phyloP scores from a whole-genome alignment of 2,888 invertebrate genomes.

The Bibio marci region DNA sequence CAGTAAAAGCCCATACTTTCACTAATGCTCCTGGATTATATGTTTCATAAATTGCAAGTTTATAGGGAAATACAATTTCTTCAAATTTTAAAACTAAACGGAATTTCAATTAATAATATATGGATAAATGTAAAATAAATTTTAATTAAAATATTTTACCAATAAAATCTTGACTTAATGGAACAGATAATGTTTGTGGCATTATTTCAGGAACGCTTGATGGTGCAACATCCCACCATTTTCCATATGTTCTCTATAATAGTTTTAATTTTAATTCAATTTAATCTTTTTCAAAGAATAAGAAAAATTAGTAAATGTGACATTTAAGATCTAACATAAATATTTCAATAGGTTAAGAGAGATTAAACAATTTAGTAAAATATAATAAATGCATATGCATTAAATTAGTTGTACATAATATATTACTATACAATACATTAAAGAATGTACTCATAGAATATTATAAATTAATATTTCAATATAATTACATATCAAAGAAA shows the following conservation, averaged over 20 bases:
- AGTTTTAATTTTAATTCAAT: neutral
- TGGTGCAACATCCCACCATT: conserved; percentile 70
- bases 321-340: no score
- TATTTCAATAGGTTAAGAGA: no score
- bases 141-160: conserved; percentile 33
- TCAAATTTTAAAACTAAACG: conserved; percentile 25
- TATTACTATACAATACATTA: no score
- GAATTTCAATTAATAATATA: conserved; percentile 5
- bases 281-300: neutral
- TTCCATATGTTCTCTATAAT: conserved; percentile 63
- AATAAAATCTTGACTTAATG: conserved; percentile 64
- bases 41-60: conserved; percentile 62
- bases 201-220: conserved; percentile 51
- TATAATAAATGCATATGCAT: no score
- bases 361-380: no score
- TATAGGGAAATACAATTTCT: conserved; percentile 24
- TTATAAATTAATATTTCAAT: no score
- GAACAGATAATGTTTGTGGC: conserved; percentile 48
- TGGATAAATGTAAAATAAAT: neutral
- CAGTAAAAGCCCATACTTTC: conserved; percentile 52
- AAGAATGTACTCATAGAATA: no score
- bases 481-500: no score
- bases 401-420: no score
- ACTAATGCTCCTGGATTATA: conserved; percentile 74
- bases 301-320: no score